Evolutionary conservation across 2,888 invertebrate genomes (phyloP).

Genomic region (Platycnemis pennipes): DNA sequence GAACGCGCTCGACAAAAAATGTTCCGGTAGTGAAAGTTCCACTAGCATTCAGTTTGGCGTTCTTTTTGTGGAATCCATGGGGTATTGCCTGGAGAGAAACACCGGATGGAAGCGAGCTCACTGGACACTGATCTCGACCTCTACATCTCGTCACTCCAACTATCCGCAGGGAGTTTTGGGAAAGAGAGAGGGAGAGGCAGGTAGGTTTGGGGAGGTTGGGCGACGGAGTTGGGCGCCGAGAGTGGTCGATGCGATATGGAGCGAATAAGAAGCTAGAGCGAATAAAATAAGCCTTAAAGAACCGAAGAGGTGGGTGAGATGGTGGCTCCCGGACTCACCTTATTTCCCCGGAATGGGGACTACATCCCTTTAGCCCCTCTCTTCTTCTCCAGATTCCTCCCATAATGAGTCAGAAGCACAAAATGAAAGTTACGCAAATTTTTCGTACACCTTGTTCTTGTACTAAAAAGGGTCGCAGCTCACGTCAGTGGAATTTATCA

Average conservation of each 20-base stretch:
- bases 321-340: background rate
- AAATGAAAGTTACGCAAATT: too few species aligned
- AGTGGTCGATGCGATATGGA: constrained; percentile 10
- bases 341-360: background rate
- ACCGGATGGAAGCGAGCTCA: background rate
- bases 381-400: background rate
- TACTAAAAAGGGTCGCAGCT: too few species aligned
- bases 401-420: too few species aligned
- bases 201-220: too few species aligned
- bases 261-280: background rate
- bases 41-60: too few species aligned
- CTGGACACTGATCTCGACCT: background rate
- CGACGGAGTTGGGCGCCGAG: background rate
- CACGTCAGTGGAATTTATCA: too few species aligned
- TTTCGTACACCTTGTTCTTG: too few species aligned
- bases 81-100: background rate
- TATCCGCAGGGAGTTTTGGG: background rate
- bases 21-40: too few species aligned
- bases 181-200: too few species aligned
- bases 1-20: too few species aligned
- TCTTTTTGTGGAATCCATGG: background rate
- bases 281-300: background rate
- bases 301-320: background rate
- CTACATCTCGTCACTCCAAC: background rate
- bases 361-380: background rate